Evolutionary conservation across 2,888 invertebrate genomes (phyloP).

Genomic region (Baccha elongata): DNA sequence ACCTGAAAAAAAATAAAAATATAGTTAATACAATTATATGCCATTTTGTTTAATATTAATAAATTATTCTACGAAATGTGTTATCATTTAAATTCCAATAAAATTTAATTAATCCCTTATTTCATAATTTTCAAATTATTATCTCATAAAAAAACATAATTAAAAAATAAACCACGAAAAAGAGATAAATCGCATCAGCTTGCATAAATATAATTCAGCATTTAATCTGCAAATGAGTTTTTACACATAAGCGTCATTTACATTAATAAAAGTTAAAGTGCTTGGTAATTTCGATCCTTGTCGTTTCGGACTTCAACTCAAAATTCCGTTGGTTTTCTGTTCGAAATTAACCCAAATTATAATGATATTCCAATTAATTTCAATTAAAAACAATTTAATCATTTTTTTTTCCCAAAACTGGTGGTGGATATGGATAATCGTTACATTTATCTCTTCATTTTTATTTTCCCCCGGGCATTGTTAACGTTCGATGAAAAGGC

Average conservation of each 20-base stretch:
- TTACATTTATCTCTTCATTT: conserved; percentile 39
- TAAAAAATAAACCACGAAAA: neutral
- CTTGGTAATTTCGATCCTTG: conserved; percentile 8
- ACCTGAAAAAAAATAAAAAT: neutral
- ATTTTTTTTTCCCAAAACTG: conserved; percentile 15
- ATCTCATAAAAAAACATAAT: neutral
- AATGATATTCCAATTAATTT: conserved; percentile 66
- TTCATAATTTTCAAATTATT: too few relatives aligned
- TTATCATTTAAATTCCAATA: too few relatives aligned
- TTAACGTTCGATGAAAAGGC: neutral
- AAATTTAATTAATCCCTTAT: too few relatives aligned
- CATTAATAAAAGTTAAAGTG: conserved; percentile 13
- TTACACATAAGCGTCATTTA: conserved; percentile 9
- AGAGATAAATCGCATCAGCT: too few relatives aligned
- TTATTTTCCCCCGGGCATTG: neutral
- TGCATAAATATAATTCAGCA: neutral
- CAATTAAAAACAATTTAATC: conserved; percentile 67
- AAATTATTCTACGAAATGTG: too few relatives aligned
- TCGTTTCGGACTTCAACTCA: conserved; percentile 7
- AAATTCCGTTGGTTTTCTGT: conserved; percentile 14
- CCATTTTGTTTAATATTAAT: neutral
- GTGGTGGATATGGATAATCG: conserved; percentile 47
- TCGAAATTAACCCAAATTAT: conserved; percentile 7
- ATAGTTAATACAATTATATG: neutral
- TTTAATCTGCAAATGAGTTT: conserved; percentile 14